Evolutionary conservation across 1,140 invertebrate species (phyloP).

Genomic region (Lethocerus indicus): DNA sequence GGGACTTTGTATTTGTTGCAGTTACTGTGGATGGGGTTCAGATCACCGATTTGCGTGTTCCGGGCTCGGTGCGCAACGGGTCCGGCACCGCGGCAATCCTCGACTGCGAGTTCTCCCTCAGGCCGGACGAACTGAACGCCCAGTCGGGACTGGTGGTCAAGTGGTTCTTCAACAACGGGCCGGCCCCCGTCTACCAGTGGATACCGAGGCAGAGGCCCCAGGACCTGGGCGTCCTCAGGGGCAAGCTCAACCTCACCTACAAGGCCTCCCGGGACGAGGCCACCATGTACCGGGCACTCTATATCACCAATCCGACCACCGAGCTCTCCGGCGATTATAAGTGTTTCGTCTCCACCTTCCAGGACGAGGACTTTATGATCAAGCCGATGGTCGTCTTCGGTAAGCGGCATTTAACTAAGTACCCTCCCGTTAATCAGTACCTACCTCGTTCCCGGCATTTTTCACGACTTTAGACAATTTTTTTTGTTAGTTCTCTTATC

Average conservation of each 20-base stretch:
- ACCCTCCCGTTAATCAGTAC: too few relatives aligned
- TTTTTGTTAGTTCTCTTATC: too few relatives aligned
- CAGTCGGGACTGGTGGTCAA: conserved; percentile 47
- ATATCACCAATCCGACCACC: conserved; percentile 42
- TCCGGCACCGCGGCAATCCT: conserved; percentile 43
- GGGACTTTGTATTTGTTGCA: too few relatives aligned
- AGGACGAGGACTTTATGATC: conserved; percentile 39
- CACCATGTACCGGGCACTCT: conserved; percentile 49
- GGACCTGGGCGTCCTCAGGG: conserved; percentile 31
- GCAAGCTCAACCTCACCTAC: conserved; percentile 47
- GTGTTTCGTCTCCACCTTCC: conserved; percentile 50
- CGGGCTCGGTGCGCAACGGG: conserved; percentile 44
- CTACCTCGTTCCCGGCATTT: too few relatives aligned
- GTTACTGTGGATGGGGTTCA: conserved; percentile 25
- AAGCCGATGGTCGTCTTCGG: conserved; percentile 54
- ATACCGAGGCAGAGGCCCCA: conserved; percentile 39
- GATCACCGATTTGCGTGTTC: conserved; percentile 46
- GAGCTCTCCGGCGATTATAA: conserved; percentile 54
- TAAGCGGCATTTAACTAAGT: too few relatives aligned
- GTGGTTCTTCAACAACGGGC: conserved; percentile 51
- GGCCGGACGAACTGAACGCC: conserved; percentile 25
- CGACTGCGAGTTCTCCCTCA: conserved; percentile 54
- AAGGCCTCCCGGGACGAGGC: conserved; percentile 38
- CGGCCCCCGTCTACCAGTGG: conserved; percentile 55
- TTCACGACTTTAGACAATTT: too few relatives aligned